Base-by-base conservation (phyloP, 2,888 invertebrate species). In the Drymonia ruficornis region DNA sequence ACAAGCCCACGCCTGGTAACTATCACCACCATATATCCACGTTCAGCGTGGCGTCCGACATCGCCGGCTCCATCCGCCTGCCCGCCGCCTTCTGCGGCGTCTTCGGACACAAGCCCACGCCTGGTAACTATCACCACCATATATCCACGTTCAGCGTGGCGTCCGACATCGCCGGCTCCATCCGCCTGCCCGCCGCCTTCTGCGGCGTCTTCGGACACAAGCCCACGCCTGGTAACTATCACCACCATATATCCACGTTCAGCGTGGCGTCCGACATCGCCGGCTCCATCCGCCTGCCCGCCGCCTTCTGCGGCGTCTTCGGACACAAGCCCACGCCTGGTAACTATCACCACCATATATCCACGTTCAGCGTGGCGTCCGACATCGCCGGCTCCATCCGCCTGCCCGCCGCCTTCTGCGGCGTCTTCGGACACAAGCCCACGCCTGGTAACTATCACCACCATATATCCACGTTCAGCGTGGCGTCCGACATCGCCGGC, bases 141-240 rank as follows among this genome's bases (percentile, higher is more conserved):
- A 11, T 31, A 36, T 42, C 9, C n/a, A 42, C 18, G 16, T 18
- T 23, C n/a, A n/a, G n/a, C n/a, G n/a, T 98, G 64, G 96, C 97
- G 4, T 97, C 97, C 0, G 98, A 98, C 84, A 95, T 98, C 69
- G 97, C 96, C 9, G 98, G 98, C 49, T 97, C 97, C 50, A 97
- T 98, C 68, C 94, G 98, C 28, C 90, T 98, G 77, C 98, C 98
- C 0, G 94, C 96, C n/a, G 94, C 96, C 64, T 97, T 96, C 84
- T 97, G 96, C 86, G 98, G 98, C 0, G 91, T 98, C 38, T 98
- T 96, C 84, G 98, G 98, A 0, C 97, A 98, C 83, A 98, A 98
- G 76, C 96, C 97, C 2, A 95, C 96, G 43, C 93, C 95, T 5
- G 94, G 96, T 94, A 80, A 91, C 58, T 1, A 36, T 4, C 7